These are phyloP conservation scores for Cinclus cinclus DNA, from an alignment of 2,113 vertebrate genomes.

Conservation along the genomic window DNA sequence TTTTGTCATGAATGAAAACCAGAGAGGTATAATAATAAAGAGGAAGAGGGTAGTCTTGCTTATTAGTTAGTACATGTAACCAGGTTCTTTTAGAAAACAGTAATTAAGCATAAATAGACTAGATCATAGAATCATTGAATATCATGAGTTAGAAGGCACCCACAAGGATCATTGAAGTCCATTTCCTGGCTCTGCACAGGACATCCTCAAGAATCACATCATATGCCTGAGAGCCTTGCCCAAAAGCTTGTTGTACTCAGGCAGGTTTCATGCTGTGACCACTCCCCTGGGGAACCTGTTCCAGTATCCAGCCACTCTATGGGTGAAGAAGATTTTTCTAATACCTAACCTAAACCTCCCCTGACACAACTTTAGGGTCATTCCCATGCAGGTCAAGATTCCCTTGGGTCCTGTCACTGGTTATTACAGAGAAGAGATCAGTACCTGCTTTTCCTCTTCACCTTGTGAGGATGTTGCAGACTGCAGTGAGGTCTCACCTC, in stretches of 20 bases:
- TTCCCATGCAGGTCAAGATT: neutral
- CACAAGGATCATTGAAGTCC: neutral
- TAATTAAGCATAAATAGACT: constrained; percentile 22
- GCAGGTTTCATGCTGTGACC: neutral
- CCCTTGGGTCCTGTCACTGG: neutral
- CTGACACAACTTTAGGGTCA: neutral
- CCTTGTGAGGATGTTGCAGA: neutral
- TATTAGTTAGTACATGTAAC: neutral
- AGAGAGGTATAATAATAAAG: neutral
- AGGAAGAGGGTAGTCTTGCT: neutral
- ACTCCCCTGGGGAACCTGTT: neutral
- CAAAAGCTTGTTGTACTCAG: fast-evolving
- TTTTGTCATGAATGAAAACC: neutral
- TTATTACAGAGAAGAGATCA: neutral
- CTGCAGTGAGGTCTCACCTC: neutral
- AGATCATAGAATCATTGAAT: neutral
- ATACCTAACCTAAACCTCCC: neutral
- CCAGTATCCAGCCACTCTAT: neutral
- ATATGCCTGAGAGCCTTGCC: neutral
- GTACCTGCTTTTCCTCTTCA: neutral
- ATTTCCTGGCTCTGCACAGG: neutral
- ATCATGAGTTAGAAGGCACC: neutral
- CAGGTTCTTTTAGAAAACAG: constrained; percentile 3
- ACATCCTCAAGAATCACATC: neutral
- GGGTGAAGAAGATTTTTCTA: neutral